Percentiles rank a stretch among this genome's conserved stretches.
Evolutionary conservation across 2,113 vertebrate species (phyloP).

Genomic region (Vulpes ferrilata): DNA sequence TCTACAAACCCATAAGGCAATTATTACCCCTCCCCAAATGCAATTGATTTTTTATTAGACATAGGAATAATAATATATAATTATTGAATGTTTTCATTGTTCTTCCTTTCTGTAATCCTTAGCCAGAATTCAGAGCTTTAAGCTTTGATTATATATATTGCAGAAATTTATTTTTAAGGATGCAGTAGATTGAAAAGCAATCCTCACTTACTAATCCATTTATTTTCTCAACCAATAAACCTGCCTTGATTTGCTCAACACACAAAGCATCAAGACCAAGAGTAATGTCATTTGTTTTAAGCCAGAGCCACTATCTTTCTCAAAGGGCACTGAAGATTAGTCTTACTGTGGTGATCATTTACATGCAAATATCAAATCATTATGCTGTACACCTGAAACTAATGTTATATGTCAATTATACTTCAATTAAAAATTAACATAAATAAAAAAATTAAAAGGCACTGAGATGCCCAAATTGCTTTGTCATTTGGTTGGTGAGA

Average conservation of each 20-base stretch:
- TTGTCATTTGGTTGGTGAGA: constrained; percentile 30
- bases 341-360: neutral
- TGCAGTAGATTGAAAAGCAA: constrained; percentile 32
- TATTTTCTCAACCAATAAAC: constrained; percentile 66
- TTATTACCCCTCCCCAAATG: neutral
- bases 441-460: neutral
- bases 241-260: constrained; percentile 46
- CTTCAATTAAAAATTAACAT: neutral
- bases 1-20: constrained; percentile 47
- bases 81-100: constrained; percentile 21
- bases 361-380: neutral
- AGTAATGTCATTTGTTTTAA: constrained; percentile 32
- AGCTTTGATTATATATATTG: neutral
- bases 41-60: neutral
- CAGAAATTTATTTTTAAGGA: constrained; percentile 47
- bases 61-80: constrained; percentile 29
- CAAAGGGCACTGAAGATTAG: neutral
- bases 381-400: neutral
- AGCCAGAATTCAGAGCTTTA: neutral
- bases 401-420: neutral
- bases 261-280: constrained; percentile 10
- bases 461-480: constrained; percentile 9
- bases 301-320: constrained; percentile 35
- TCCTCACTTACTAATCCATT: neutral
- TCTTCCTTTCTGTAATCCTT: neutral